These are phyloP conservation scores for Xestoiulus laeticollis DNA, from an alignment of 2,888 invertebrate species.

Conservation along the genomic window DNA sequence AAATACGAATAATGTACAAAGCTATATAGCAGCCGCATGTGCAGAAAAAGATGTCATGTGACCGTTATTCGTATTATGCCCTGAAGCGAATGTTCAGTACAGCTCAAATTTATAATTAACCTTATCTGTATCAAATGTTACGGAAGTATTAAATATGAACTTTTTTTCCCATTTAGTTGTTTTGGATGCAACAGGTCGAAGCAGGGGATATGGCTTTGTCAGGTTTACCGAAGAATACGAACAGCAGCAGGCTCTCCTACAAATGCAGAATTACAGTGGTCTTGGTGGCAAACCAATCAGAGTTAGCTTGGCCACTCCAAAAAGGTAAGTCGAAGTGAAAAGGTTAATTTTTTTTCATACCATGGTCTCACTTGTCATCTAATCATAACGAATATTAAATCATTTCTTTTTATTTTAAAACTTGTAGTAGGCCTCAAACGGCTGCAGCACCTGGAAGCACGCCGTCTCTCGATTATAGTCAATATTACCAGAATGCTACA, in stretches of 20 bases:
- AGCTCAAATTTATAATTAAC: no score
- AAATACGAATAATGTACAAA: no score
- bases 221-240: slow-evolving; percentile 93
- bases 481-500: slow-evolving; percentile 55
- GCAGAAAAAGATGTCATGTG: no score
- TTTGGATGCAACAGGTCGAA: slow-evolving; percentile 85
- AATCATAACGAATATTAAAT: background rate
- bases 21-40: no score
- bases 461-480: slow-evolving; percentile 54
- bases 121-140: no score
- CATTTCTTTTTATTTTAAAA: background rate
- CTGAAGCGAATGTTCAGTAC: no score
- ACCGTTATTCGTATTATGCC: no score
- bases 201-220: slow-evolving; percentile 96
- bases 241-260: slow-evolving; percentile 88
- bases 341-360: background rate
- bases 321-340: slow-evolving; percentile 56
- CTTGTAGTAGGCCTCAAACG: background rate
- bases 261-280: slow-evolving; percentile 93
- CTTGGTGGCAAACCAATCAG: slow-evolving; percentile 87
- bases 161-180: slow-evolving; percentile 75
- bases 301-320: slow-evolving; percentile 90
- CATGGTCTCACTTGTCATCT: background rate
- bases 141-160: no score
- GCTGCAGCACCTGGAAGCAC: slow-evolving; percentile 19